phyloP scores from a whole-genome alignment of 1,140 invertebrate species.

The Tetraneura akinire region DNA sequence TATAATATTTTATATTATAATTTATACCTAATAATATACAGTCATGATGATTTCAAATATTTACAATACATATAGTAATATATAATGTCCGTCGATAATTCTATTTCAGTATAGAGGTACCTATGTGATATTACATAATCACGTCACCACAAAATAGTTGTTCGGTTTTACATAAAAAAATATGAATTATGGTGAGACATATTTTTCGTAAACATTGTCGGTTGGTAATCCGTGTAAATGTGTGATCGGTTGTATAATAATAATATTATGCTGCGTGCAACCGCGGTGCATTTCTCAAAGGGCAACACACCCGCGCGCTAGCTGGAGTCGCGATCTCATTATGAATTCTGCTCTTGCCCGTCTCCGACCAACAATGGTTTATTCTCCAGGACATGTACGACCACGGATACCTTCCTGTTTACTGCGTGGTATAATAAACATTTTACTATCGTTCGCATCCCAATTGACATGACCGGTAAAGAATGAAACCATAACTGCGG shows the following conservation, averaged over 20 bases:
- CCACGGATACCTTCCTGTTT: conserved; percentile 43
- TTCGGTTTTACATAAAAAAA: background rate
- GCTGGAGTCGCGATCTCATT: conserved; percentile 24
- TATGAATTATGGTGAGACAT: background rate
- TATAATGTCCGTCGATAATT: background rate
- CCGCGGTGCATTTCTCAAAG: conserved; percentile 44
- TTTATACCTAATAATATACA: too few relatives aligned
- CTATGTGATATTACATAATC: background rate
- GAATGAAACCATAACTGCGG: conserved; percentile 8
- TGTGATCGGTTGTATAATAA: conserved; percentile 11
- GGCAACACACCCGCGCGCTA: conserved; percentile 43
- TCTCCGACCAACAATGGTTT: conserved; percentile 46
- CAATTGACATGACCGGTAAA: conserved; percentile 33
- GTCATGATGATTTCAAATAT: too few relatives aligned
- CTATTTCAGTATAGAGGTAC: background rate
- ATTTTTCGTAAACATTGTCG: background rate
- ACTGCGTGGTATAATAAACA: conserved; percentile 33
- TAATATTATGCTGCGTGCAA: background rate
- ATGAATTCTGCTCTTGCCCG: conserved; percentile 50
- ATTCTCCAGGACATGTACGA: conserved; percentile 42
- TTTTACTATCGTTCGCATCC: conserved; percentile 46
- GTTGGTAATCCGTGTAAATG: background rate
- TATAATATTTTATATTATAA: too few relatives aligned
- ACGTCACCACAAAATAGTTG: background rate
- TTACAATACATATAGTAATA: too few relatives aligned